Conservation (phyloP, 2,113 vertebrate genomes). For the Eulemur macaco region DNA sequence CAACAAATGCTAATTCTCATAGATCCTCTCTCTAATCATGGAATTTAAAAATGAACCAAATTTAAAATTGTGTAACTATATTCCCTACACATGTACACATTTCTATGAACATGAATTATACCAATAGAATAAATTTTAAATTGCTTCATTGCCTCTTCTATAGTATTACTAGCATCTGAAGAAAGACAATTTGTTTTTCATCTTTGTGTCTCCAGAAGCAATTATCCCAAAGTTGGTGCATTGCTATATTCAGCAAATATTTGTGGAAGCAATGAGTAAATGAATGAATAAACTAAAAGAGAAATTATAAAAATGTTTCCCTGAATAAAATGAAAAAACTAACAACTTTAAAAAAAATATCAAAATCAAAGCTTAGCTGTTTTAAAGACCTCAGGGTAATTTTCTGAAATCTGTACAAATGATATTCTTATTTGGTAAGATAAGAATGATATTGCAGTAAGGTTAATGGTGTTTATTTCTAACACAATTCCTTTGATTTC, state of each 20-base stretch:
- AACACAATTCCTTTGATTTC: conserved; percentile 63
- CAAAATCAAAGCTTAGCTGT: not conserved
- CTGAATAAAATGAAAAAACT: not conserved
- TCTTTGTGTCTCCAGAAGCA: not conserved
- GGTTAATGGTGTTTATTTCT: conserved; percentile 55
- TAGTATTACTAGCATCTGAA: not conserved
- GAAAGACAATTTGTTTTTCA: not conserved
- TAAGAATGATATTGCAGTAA: not conserved
- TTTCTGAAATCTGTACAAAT: conserved; percentile 3
- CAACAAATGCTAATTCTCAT: not conserved
- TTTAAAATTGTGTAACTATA: not conserved
- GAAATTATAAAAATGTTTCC: not conserved
- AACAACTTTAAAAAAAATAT: not conserved
- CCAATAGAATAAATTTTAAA: not conserved
- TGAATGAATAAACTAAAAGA: not conserved
- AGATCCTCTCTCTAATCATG: not conserved
- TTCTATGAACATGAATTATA: not conserved
- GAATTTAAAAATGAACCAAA: not conserved
- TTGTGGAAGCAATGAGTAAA: not conserved
- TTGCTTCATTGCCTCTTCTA: not conserved
- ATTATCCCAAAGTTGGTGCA: not conserved
- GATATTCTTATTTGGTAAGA: not conserved
- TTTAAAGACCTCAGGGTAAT: not conserved
- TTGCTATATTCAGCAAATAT: not conserved
- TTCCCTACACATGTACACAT: not conserved